Conservation (phyloP, 2,888 invertebrate species). For the Plemyria rubiginata region DNA sequence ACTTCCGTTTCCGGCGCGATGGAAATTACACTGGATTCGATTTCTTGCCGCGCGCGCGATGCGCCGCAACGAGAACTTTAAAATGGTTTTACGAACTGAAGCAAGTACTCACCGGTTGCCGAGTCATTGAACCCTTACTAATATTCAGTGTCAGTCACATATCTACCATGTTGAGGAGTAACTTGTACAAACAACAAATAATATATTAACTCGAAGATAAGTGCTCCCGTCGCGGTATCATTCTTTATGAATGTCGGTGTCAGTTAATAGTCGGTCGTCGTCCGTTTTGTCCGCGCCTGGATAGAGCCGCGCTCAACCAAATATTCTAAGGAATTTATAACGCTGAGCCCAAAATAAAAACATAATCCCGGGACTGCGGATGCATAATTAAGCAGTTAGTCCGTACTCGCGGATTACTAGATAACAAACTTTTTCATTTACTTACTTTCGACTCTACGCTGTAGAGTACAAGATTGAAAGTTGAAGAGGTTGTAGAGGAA, state of each 20-base stretch:
- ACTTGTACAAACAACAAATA: no score
- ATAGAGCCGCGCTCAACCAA: slow-evolving; percentile 61
- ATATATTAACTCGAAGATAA: neutral
- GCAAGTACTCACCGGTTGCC: neutral
- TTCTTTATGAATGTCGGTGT: slow-evolving; percentile 14
- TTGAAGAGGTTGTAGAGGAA: slow-evolving; percentile 2
- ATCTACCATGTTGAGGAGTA: neutral
- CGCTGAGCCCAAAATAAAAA: slow-evolving; percentile 69
- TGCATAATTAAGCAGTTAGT: slow-evolving; percentile 75
- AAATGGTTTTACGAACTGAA: slow-evolving; percentile 7
- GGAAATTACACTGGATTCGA: slow-evolving; percentile 24
- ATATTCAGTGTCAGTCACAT: neutral
- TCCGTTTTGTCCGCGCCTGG: slow-evolving; percentile 38
- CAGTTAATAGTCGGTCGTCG: slow-evolving; percentile 17
- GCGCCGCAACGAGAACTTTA: slow-evolving; percentile 10
- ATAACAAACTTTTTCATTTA: slow-evolving; percentile 34
- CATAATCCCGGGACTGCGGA: slow-evolving; percentile 62
- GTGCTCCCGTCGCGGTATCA: neutral
- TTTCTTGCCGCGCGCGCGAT: slow-evolving; percentile 15
- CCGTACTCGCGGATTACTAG: slow-evolving; percentile 61
- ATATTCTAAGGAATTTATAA: slow-evolving; percentile 71
- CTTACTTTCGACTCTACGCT: slow-evolving; percentile 12
- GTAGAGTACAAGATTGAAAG: slow-evolving; percentile 7
- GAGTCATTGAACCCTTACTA: neutral
- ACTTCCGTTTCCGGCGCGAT: slow-evolving; percentile 28